A percentile compares a stretch with the other conserved stretches of the same genome.
Conservation (phyloP, 2,888 invertebrate species). For the Tridacna crocea region DNA sequence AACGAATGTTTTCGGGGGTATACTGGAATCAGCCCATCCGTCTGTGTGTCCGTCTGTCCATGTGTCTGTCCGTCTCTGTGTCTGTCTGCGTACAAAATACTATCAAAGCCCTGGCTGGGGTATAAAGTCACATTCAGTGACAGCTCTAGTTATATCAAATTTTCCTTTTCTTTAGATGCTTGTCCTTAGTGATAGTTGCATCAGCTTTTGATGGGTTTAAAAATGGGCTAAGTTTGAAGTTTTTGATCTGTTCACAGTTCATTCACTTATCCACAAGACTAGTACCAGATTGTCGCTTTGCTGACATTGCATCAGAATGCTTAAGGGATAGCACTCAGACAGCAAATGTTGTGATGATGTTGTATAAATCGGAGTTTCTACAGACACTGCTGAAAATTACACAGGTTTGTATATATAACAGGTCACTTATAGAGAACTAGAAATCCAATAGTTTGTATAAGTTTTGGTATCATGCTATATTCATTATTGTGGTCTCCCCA, state of each 20-base stretch:
- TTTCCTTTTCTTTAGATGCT: too few species aligned
- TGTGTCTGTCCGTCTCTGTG: too few species aligned
- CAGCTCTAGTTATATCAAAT: too few species aligned
- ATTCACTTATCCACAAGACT: constrained; percentile 47
- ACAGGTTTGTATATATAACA: not conserved
- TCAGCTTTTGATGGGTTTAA: not conserved
- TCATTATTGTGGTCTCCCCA: too few species aligned
- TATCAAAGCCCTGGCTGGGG: too few species aligned
- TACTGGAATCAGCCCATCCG: too few species aligned
- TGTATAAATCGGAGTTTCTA: constrained; percentile 28
- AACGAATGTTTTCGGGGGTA: too few species aligned
- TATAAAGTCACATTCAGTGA: too few species aligned
- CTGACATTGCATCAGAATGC: not conserved
- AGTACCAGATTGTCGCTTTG: constrained; percentile 20
- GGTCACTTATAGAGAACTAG: not conserved
- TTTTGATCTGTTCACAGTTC: constrained; percentile 24
- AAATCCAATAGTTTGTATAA: too few species aligned
- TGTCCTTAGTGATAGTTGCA: not conserved
- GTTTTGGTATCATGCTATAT: too few species aligned
- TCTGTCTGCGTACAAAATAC: too few species aligned
- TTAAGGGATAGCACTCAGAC: not conserved
- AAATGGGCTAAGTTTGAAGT: not conserved
- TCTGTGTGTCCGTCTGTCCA: too few species aligned
- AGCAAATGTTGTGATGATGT: constrained; percentile 21
- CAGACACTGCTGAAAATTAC: constrained; percentile 9